Evolutionary conservation across 2,113 vertebrate genomes (phyloP), one percentile per base, ranked within the genome.

Genomic region (Rhinolophus sinicus): DNA sequence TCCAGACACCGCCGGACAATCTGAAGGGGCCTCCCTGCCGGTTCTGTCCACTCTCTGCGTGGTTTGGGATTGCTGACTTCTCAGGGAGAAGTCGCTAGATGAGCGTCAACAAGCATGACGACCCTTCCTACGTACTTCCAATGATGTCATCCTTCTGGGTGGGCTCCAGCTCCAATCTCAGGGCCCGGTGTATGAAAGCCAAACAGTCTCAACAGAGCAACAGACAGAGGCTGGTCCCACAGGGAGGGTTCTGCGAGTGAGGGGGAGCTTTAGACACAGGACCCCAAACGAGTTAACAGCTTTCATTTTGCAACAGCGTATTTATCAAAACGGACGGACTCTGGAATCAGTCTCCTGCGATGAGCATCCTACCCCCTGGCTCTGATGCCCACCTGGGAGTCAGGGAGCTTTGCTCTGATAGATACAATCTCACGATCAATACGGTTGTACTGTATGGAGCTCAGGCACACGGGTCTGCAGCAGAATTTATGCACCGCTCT

Each of bases 321-420:
- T 98, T 98, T 97, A 98, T 98, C 98, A 97, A 98, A 98, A 94
- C 7, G 88, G 97, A 98, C 97, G 86, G 96, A 98, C 98, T 80
- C 97, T 38, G 60, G 60, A 97, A 96, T 95, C 95, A 85, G 98
- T 88, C 97, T 60, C 87, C 95, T 86, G 90, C 97, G 96, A 80
- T 89, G 92, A 96, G 95, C 91, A 30, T 82, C 98, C 97, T 97
- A 96, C 97, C 88, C 81, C 75, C 95, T 81, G 96, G 84, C 97
- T n/a, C 97, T 82, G 95, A 95, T 70, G 90, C 85, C 95, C 98
- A 93, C 24, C 14, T 13, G 24, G 24, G 14, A 58, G 15, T 58
- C 78, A 97, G 94, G 69, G 97, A 97, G 97, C 98, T 98, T 98
- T 98, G 98, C 96, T 97, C 98, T 97, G 98, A 98, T 97, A 98